Percentiles rank a stretch among this genome's conserved stretches.
Evolutionary conservation across 2,888 invertebrate genomes (phyloP).

Genomic region (Nebria salina): DNA sequence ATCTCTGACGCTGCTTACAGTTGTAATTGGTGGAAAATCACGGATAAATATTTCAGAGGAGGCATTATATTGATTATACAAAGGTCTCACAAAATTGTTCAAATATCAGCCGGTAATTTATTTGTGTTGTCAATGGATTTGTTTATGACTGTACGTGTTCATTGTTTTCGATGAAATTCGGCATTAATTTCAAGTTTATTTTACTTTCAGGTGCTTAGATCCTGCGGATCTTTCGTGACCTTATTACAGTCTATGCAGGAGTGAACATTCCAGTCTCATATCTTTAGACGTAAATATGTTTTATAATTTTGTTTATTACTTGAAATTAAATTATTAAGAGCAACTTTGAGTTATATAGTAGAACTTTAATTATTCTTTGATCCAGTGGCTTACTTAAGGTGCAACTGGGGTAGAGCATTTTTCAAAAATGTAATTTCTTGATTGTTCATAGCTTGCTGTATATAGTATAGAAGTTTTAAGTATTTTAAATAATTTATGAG

Average conservation of each 20-base stretch:
- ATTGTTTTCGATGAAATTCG: not conserved
- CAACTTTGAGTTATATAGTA: too few relatives aligned
- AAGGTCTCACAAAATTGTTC: slow-evolving; percentile 9
- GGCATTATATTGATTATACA: slow-evolving; percentile 28
- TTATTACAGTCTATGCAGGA: slow-evolving; percentile 5
- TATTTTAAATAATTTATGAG: too few relatives aligned
- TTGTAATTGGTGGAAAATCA: slow-evolving; percentile 19
- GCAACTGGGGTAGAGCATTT: too few relatives aligned
- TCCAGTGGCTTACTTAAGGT: too few relatives aligned
- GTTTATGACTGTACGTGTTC: slow-evolving; percentile 16
- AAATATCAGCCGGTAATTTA: slow-evolving; percentile 26
- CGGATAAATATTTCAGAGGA: slow-evolving; percentile 21
- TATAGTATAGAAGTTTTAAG: too few relatives aligned
- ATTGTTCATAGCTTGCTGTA: too few relatives aligned
- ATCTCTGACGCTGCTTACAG: slow-evolving; percentile 21
- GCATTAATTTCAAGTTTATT: not conserved
- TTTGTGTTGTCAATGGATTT: slow-evolving; percentile 29
- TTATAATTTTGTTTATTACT: too few relatives aligned
- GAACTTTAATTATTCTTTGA: too few relatives aligned
- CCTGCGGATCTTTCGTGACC: not conserved
- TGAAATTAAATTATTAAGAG: too few relatives aligned
- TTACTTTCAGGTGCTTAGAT: not conserved
- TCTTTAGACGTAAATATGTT: too few relatives aligned
- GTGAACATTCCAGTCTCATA: not conserved
- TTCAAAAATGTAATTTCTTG: too few relatives aligned